Conservation (phyloP, 2,113 vertebrate species). For the Ginglymostoma cirratum region DNA sequence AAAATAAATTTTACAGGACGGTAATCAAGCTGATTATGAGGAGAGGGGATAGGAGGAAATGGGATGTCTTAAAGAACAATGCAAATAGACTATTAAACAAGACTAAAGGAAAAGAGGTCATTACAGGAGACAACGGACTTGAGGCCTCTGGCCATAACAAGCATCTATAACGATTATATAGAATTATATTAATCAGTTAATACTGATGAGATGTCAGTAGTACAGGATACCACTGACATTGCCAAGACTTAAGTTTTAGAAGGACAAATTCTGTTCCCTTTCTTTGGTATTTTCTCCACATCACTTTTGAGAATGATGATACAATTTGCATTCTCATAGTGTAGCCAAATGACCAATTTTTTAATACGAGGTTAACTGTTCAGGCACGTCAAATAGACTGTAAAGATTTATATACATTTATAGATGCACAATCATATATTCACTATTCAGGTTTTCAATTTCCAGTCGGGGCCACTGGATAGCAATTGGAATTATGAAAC, state of each 20-base stretch:
- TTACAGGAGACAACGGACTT: not conserved
- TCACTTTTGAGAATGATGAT: not conserved
- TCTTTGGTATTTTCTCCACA: not conserved
- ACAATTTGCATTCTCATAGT: not conserved
- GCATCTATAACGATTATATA: constrained; percentile 29
- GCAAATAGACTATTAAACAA: constrained; percentile 34
- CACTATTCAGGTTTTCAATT: not conserved
- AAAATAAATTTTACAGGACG: not conserved
- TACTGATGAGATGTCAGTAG: not conserved
- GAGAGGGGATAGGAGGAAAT: not conserved
- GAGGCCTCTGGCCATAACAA: constrained; percentile 26
- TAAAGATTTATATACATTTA: too few relatives aligned
- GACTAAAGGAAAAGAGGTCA: constrained; percentile 8
- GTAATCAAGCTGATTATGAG: constrained; percentile 26
- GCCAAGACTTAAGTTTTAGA: not conserved
- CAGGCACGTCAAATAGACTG: not conserved
- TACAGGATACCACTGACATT: not conserved
- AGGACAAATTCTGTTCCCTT: not conserved
- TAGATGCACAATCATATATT: too few relatives aligned
- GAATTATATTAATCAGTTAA: constrained; percentile 34
- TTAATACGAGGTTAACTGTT: not conserved
- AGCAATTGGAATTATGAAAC: not conserved
- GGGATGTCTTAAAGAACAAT: not conserved
- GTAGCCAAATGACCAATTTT: not conserved
- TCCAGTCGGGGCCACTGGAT: not conserved